Evolutionary conservation across 2,797 vertebrate species (phyloP).

Genomic region (Pogoniulus pusillus): DNA sequence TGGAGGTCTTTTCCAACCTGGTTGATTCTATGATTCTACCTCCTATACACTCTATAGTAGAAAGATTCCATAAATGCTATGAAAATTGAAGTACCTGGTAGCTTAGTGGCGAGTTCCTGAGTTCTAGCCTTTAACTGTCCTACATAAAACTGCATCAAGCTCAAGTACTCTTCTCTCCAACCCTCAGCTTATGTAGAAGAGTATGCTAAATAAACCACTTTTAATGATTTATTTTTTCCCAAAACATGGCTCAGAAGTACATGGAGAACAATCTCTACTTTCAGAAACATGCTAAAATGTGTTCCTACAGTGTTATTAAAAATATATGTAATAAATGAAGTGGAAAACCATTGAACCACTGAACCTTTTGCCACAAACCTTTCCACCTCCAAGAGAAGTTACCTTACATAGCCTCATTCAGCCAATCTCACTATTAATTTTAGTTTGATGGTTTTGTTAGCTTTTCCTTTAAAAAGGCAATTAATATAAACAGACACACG

Average conservation of each 20-base stretch:
- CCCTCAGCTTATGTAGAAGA: neutral
- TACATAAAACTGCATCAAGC: neutral
- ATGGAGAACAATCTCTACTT: neutral
- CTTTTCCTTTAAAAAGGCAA: no score
- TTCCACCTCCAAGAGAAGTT: no score
- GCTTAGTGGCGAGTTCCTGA: neutral
- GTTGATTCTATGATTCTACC: no score
- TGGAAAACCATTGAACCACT: neutral
- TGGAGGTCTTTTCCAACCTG: no score
- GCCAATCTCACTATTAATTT: no score
- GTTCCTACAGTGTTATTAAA: neutral
- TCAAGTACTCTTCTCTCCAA: neutral
- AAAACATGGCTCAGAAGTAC: neutral
- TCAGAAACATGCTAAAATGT: neutral
- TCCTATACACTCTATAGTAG: neutral
- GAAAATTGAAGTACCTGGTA: neutral
- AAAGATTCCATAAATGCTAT: neutral
- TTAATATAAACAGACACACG: no score
- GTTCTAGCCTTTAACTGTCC: neutral
- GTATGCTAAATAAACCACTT: neutral
- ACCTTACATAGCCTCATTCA: no score
- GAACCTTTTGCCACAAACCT: neutral
- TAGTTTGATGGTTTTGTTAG: no score
- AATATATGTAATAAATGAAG: neutral
- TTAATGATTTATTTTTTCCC: neutral